Evolutionary conservation across 2,888 invertebrate species (phyloP).

Genomic region (Cephus rjabovi): DNA sequence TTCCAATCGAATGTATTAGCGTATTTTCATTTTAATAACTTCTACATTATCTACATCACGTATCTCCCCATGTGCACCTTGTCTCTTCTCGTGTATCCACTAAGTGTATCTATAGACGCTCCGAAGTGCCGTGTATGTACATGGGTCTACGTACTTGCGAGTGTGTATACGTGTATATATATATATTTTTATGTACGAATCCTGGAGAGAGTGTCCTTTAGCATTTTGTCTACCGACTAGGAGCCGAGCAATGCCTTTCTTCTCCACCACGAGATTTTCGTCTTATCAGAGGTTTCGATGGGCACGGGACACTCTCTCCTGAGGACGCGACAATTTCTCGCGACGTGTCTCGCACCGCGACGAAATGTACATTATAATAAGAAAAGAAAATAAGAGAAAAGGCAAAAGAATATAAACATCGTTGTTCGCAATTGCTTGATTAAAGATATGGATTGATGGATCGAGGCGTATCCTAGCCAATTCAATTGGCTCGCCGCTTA

Average conservation of each 20-base stretch:
- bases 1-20: constrained; percentile 11
- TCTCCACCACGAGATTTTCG: too few relatives aligned
- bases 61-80: neutral
- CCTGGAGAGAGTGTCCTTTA: neutral
- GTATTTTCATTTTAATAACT: constrained; percentile 17
- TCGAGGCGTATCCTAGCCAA: constrained; percentile 32
- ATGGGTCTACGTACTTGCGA: neutral
- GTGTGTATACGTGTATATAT: neutral
- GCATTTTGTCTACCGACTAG: too few relatives aligned
- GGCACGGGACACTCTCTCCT: neutral
- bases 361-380: constrained; percentile 49
- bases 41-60: constrained; percentile 36
- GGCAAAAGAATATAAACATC: constrained; percentile 52
- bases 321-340: neutral
- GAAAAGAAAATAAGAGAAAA: neutral
- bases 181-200: constrained; percentile 7
- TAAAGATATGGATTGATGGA: constrained; percentile 64
- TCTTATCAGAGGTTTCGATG: neutral
- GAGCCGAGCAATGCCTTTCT: neutral
- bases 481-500: constrained; percentile 21
- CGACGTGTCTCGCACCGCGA: constrained; percentile 26
- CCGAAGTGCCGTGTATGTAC: too few relatives aligned
- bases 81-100: neutral
- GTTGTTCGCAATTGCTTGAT: constrained; percentile 64
- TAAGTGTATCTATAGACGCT: neutral